Evolutionary conservation across 2,797 vertebrate species (phyloP).

Genomic region (Muraenolepis orangiensis): DNA sequence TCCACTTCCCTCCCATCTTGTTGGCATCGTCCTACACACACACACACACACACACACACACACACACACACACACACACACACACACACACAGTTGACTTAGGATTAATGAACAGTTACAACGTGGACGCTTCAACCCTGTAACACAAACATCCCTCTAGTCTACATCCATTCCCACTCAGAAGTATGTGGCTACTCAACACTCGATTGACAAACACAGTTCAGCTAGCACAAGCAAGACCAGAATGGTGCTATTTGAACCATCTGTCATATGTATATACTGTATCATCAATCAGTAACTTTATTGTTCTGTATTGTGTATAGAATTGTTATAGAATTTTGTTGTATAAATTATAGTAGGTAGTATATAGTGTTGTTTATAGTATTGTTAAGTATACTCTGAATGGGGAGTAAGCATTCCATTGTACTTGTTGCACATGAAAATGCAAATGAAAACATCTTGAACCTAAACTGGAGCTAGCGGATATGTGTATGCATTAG

Average conservation of each 20-base stretch:
- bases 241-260: not conserved
- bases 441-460: no score
- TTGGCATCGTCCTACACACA: conserved; percentile 80
- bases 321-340: no score
- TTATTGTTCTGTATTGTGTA: no score
- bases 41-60: not conserved
- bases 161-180: not conserved
- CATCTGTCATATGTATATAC: no score
- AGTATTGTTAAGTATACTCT: no score
- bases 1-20: conserved; percentile 85
- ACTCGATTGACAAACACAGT: not conserved
- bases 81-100: not conserved
- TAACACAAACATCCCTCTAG: not conserved
- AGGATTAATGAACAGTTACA: not conserved
- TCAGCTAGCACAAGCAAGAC: not conserved
- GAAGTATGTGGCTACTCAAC: not conserved
- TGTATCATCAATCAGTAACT: no score
- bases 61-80: no score
- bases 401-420: no score
- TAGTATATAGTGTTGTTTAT: no score
- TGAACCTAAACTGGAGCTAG: not conserved
- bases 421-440: no score
- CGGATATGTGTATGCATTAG: not conserved
- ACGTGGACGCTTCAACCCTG: not conserved
- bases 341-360: no score